Evolutionary conservation across 2,888 invertebrate genomes (phyloP).

Genomic region (Cremastobaeus sp.): DNA sequence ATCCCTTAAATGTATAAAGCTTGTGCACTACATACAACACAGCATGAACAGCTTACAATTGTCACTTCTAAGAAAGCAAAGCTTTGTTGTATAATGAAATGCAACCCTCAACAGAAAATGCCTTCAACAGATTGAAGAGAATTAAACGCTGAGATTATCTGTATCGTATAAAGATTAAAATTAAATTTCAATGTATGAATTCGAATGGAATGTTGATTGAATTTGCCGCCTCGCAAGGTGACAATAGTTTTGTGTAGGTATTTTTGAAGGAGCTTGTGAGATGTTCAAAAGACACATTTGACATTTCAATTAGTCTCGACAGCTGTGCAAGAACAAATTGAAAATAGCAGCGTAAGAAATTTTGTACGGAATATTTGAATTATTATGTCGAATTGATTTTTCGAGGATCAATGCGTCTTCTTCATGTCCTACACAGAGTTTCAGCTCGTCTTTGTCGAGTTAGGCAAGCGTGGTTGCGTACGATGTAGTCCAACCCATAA

Average conservation of each 20-base stretch:
- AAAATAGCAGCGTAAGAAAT: not conserved
- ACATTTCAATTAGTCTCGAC: no score
- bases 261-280: no score
- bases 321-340: not conserved
- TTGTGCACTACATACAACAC: slow-evolving; percentile 17
- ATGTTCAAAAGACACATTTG: no score
- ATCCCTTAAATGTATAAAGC: slow-evolving; percentile 38
- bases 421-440: slow-evolving; percentile 50
- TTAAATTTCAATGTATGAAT: no score
- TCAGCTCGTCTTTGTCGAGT: slow-evolving; percentile 68
- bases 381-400: slow-evolving; percentile 36
- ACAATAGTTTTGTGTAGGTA: no score
- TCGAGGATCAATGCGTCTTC: slow-evolving; percentile 53
- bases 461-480: slow-evolving; percentile 68
- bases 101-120: no score
- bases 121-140: no score
- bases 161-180: no score
- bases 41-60: slow-evolving; percentile 12
- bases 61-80: slow-evolving; percentile 7
- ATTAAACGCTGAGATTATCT: no score
- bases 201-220: no score
- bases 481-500: slow-evolving; percentile 70
- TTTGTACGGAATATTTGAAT: slow-evolving; percentile 14
- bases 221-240: no score
- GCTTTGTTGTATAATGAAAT: not conserved